Evolutionary conservation across 2,797 vertebrate species (phyloP).

Genomic region (Siniperca undulata): DNA sequence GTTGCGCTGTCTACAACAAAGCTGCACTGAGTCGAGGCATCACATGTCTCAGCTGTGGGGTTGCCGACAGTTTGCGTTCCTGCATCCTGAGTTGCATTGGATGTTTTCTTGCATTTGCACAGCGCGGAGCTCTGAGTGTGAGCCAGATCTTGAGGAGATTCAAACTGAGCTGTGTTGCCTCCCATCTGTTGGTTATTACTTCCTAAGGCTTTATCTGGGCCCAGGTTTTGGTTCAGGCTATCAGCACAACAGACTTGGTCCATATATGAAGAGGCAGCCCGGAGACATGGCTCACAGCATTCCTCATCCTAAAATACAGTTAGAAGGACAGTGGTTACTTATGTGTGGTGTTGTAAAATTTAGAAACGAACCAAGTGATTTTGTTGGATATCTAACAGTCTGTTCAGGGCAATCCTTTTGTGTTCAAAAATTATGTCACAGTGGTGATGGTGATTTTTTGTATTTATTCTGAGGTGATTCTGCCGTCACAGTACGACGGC

Average conservation of each 20-base stretch:
- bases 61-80: conserved; percentile 84
- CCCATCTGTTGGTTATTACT: conserved; percentile 2
- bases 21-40: conserved; percentile 87
- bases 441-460: neutral
- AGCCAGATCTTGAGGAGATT: conserved; percentile 29
- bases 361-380: neutral
- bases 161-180: conserved; percentile 2
- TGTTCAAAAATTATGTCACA: neutral
- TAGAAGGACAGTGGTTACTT: neutral
- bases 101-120: conserved; percentile 44
- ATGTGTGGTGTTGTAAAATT: neutral
- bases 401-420: neutral
- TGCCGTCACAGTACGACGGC: neutral
- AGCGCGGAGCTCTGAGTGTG: conserved; percentile 1
- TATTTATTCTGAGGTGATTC: neutral
- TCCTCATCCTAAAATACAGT: conserved; percentile 58
- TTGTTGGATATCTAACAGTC: neutral
- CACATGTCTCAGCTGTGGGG: conserved; percentile 45
- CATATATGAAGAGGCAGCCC: conserved; percentile 4
- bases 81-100: conserved; percentile 56
- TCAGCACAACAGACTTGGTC: conserved; percentile 28
- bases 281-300: conserved; percentile 31
- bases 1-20: conserved; percentile 22
- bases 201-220: neutral
- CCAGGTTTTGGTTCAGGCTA: neutral